phyloP scores from a whole-genome alignment of 2,113 vertebrate genomes.

The Dasyurus viverrinus region DNA sequence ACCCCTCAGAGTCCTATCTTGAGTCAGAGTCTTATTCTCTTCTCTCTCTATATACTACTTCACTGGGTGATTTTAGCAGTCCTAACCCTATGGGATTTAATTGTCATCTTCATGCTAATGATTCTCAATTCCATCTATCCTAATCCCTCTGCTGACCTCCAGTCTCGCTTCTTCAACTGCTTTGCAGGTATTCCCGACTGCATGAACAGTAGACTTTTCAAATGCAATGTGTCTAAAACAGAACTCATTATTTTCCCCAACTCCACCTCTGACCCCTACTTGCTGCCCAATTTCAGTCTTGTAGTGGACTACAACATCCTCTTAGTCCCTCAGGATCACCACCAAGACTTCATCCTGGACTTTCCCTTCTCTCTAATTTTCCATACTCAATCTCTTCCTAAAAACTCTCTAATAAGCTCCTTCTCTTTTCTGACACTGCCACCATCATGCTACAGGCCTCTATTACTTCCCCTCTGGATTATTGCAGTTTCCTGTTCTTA shows the following conservation, averaged over 20 bases:
- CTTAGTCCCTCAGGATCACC: no score
- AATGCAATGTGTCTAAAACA: not conserved
- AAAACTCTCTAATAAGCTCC: not conserved
- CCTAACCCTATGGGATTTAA: not conserved
- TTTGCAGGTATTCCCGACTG: not conserved
- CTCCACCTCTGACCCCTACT: no score
- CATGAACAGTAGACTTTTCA: not conserved
- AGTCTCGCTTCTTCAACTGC: not conserved
- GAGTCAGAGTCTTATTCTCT: not conserved
- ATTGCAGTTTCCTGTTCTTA: not conserved
- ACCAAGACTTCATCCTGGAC: no score
- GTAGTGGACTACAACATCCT: not conserved
- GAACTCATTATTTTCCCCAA: not conserved
- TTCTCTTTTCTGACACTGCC: not conserved
- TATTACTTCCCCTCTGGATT: not conserved
- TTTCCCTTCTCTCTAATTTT: no score
- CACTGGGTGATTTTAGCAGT: not conserved
- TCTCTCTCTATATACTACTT: not conserved
- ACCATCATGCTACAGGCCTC: not conserved
- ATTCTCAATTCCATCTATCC: not conserved
- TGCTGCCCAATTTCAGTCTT: no score
- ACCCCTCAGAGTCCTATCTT: not conserved
- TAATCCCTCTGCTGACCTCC: no score
- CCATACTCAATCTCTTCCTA: no score
- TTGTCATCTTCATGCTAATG: not conserved